Percentiles rank a stretch among this genome's conserved stretches.
Evolutionary conservation across 1,140 invertebrate genomes (phyloP).

Genomic region (Drosophila grimshawi): DNA sequence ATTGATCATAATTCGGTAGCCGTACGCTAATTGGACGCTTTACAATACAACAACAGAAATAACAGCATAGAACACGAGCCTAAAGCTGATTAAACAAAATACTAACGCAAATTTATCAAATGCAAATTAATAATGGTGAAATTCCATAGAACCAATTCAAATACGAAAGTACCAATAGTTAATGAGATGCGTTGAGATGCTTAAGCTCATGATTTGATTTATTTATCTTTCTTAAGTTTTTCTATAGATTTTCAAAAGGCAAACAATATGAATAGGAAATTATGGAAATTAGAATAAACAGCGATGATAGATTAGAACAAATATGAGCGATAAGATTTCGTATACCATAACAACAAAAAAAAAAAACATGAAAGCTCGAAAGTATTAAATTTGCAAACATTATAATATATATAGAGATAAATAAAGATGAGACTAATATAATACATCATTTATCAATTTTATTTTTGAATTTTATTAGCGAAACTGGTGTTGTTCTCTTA

Average conservation of each 20-base stretch:
- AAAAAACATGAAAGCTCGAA: too few species aligned
- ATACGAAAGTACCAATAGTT: slow-evolving; percentile 1
- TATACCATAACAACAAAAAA: not conserved
- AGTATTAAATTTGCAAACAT: too few species aligned
- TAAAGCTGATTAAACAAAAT: slow-evolving; percentile 67
- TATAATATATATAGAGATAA: too few species aligned
- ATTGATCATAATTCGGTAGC: slow-evolving; percentile 80
- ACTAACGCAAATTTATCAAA: slow-evolving; percentile 80
- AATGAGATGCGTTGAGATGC: slow-evolving; percentile 7
- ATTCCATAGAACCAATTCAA: slow-evolving; percentile 17
- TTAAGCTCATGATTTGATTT: slow-evolving; percentile 13
- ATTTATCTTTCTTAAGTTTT: not conserved
- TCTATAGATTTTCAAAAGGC: slow-evolving; percentile 13
- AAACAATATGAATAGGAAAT: slow-evolving; percentile 34
- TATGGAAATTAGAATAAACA: not conserved
- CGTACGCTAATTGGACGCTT: slow-evolving; percentile 68
- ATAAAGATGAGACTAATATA: too few species aligned
- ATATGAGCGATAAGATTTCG: not conserved
- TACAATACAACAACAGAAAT: slow-evolving; percentile 66
- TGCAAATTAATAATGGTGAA: slow-evolving; percentile 61
- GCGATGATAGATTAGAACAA: not conserved
- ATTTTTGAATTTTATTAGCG: too few species aligned
- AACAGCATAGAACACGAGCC: slow-evolving; percentile 54
- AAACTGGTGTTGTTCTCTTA: too few species aligned
- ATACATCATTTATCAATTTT: too few species aligned